Base-by-base conservation (phyloP, 2,888 invertebrate genomes). In the Rhynchonema sp. region DNA sequence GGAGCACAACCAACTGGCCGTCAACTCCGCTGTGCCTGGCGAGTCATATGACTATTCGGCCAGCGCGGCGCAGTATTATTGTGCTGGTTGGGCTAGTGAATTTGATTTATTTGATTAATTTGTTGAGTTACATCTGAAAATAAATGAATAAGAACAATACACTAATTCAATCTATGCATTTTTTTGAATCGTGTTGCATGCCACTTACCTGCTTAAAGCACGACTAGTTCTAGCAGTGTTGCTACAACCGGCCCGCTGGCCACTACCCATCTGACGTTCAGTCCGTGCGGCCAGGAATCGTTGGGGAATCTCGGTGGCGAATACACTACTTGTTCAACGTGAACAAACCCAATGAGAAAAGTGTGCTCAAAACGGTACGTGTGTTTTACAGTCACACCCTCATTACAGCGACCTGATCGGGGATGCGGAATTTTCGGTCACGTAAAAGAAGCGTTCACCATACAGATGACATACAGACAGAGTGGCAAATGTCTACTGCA, bases 271-370 rank as follows among this genome's bases (percentile, higher is more conserved):
- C 79, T 96, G 27, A 84, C 89, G 0, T 98, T 92, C 75, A 88
- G 87, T 71, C 81, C 86, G 9, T 82, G 85, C 70, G 92, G 96
- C 0, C 84, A 82, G 59, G 90, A 94, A 72, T 79, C 96, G 57
- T 80, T 98, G 46, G 92, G 87, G 27, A 96, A 96, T 74, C 80
- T 94, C 72, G 92, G 92, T 17, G 87, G 89, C 0, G 94, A 96
- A 76, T 92, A 94, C 75, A n/a, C n/a, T n/a, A n/a, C n/a, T n/a
- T n/a, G n/a, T n/a, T n/a, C n/a, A n/a, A n/a, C n/a, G n/a, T n/a
- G n/a, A n/a, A n/a, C n/a, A n/a, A n/a, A n/a, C n/a, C n/a, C n/a
- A n/a, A n/a, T n/a, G n/a, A n/a, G n/a, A n/a, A n/a, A n/a, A n/a
- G n/a, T n/a, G n/a, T n/a, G n/a, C n/a, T n/a, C n/a, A n/a, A n/a